Percentiles rank a stretch among this genome's conserved stretches.
Conservation (phyloP, 30 jellyfish, hydroid and myxozoan species). For the Chironex yamaguchii region DNA sequence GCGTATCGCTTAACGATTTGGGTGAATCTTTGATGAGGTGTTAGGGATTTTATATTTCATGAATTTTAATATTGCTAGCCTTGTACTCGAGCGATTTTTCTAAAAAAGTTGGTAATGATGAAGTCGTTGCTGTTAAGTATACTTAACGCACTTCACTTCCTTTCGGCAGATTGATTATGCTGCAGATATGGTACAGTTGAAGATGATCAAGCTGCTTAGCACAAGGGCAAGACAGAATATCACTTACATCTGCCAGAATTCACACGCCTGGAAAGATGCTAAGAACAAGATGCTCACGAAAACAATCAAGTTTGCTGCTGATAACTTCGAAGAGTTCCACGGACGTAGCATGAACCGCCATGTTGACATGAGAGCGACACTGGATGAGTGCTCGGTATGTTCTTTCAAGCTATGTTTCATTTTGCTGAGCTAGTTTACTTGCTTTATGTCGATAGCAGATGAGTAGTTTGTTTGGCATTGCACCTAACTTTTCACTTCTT, state of each 20-base stretch:
- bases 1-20: too few relatives aligned
- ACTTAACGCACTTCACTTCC: too few relatives aligned
- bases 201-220: slow-evolving; percentile 87
- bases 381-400: slow-evolving; percentile 78
- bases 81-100: too few relatives aligned
- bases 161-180: slow-evolving; percentile 83
- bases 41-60: too few relatives aligned
- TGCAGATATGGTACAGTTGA: slow-evolving; percentile 83
- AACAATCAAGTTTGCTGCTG: slow-evolving; percentile 75
- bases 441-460: neutral
- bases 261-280: slow-evolving; percentile 77
- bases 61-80: too few relatives aligned
- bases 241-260: slow-evolving; percentile 89
- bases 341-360: slow-evolving; percentile 53
- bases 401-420: neutral
- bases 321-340: slow-evolving; percentile 77
- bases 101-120: too few relatives aligned
- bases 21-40: too few relatives aligned
- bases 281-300: slow-evolving; percentile 30
- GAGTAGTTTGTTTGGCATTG: neutral
- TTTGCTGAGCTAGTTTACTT: neutral
- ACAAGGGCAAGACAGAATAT: slow-evolving; percentile 84
- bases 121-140: too few relatives aligned
- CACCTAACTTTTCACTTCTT: too few relatives aligned
- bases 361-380: slow-evolving; percentile 31